These are phyloP conservation scores for Colaptes auratus DNA, from an alignment of 2,113 vertebrate species.

Conservation along the genomic window DNA sequence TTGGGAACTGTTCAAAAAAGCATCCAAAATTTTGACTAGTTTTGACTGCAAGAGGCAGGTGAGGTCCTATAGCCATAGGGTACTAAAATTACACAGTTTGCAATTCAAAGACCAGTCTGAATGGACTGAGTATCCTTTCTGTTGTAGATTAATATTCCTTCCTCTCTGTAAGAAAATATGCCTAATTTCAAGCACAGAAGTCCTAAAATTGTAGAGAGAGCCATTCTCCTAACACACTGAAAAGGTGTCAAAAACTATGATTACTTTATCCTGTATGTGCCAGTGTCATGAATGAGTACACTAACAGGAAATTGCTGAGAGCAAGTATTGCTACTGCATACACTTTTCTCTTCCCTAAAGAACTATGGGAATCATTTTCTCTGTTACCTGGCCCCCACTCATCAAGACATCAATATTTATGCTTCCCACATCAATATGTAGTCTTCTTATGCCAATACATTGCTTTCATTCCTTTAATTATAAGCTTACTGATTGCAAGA, in stretches of 20 bases:
- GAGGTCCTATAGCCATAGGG: background rate
- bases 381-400: background rate
- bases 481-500: background rate
- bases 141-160: background rate
- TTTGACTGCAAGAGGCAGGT: background rate
- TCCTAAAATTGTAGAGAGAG: background rate
- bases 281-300: background rate
- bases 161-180: background rate
- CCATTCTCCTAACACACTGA: background rate
- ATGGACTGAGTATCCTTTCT: background rate
- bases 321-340: background rate
- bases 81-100: background rate
- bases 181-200: background rate
- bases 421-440: background rate
- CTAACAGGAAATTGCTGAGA: background rate
- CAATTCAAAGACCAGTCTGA: rapidly evolving
- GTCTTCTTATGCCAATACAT: background rate
- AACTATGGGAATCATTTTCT: background rate
- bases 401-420: background rate
- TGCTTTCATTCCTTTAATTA: background rate
- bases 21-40: background rate
- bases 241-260: background rate
- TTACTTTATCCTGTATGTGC: background rate
- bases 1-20: background rate
- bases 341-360: background rate